Base-by-base conservation (phyloP, 2,888 invertebrate species). In the Sinodicranocentrus sp. region DNA sequence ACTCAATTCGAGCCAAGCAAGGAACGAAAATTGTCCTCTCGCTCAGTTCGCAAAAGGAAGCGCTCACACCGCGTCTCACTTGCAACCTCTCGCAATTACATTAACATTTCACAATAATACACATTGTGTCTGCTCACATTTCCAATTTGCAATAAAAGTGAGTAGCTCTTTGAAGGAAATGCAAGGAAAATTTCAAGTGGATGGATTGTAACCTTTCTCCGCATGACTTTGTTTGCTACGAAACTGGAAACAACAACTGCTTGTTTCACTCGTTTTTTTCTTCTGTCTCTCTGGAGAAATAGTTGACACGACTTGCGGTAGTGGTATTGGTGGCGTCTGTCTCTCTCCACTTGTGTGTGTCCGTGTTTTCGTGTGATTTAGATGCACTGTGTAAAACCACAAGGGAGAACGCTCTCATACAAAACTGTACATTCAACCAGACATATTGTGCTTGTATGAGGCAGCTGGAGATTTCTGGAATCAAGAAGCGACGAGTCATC, bases 131-230 rank as follows among this genome's bases (percentile, higher is more conserved):
- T 33, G 33, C 33, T 33, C 48, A 54, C 57, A 26, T 39, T 76
- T 67, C 76, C 76, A 76, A 67, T 76, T 76, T 67, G 65, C 76
- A 67, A 76, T 76, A 76, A 67, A 67, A 17, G 44, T 21, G 23
- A 17, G 10, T 13, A 39, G 39, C 39, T 5, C n/a, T n/a, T n/a
- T n/a, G n/a, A n/a, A n/a, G n/a, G n/a, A n/a, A n/a, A n/a, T n/a
- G 23, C 23, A 26, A 23, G 26, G 25, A 17, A 59, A 19, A 59
- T 13, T 52, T 52, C 43, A 10, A 43, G 43, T 19, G 26, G 21
- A 13, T 15, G 59, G 19, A 59, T 3, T n/a, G n/a, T n/a, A n/a
- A n/a, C n/a, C 33, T 33, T 48, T 48, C 48, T 10, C 48, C n/a
- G 15, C 5, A 2, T 57, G 59, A 54, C 71, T 71, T 57, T 71